Percentiles rank a stretch among this genome's conserved stretches.
These are phyloP conservation scores for Menidia beryllina DNA, from an alignment of 2,113 vertebrate species.

Conservation along the genomic window DNA sequence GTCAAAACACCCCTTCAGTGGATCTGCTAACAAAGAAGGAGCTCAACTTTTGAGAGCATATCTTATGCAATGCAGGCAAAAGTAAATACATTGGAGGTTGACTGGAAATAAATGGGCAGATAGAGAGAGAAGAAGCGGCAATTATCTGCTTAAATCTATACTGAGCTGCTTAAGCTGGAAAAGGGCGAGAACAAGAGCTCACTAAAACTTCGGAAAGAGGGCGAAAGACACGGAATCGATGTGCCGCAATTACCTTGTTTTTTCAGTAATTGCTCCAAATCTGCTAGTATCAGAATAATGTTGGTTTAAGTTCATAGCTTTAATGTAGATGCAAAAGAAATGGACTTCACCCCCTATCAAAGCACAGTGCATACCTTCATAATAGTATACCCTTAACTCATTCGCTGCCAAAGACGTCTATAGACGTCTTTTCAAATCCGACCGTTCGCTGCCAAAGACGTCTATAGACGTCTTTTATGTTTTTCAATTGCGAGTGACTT, in stretches of 20 bases:
- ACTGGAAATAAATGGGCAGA: background rate
- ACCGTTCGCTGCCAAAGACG: too few relatives aligned
- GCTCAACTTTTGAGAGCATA: conserved; percentile 42
- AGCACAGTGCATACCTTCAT: background rate
- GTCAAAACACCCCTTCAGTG: conserved; percentile 48
- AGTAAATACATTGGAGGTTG: conserved; percentile 2
- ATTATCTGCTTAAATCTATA: conserved; percentile 29
- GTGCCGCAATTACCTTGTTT: conserved; percentile 27
- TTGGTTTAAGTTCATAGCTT: conserved; percentile 8
- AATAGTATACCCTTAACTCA: background rate
- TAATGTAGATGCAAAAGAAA: background rate
- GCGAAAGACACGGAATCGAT: conserved; percentile 19
- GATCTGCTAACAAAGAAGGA: conserved; percentile 23
- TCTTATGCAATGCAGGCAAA: background rate
- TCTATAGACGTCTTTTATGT: too few relatives aligned
- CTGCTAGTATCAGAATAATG: conserved; percentile 1
- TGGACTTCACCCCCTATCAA: background rate
- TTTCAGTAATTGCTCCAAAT: conserved; percentile 8
- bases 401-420: too few relatives aligned
- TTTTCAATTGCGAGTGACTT: too few relatives aligned
- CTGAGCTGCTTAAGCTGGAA: conserved; percentile 27
- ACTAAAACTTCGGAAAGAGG: conserved; percentile 17
- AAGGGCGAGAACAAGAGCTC: conserved; percentile 7
- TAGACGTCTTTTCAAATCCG: too few relatives aligned
- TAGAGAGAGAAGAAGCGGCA: background rate